Conservation (phyloP, 1,140 invertebrate species). For the Venustaconcha ellipsiformis region DNA sequence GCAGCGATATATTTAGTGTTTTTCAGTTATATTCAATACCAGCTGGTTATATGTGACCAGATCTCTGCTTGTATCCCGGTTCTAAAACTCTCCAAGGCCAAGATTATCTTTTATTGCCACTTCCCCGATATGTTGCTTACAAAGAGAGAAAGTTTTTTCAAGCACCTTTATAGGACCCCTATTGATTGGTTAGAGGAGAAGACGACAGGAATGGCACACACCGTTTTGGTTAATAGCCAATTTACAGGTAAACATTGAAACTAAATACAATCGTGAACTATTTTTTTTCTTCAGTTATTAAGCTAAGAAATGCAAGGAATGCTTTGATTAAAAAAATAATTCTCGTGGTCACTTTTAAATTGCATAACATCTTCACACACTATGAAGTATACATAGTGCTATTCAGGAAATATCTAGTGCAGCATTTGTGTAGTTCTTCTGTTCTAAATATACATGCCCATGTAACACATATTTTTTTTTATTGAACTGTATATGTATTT, state of each 20-base stretch:
- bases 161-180: conserved; percentile 87
- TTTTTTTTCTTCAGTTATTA: too few species aligned
- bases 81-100: conserved; percentile 68
- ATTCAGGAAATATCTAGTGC: too few species aligned
- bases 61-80: conserved; percentile 76
- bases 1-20: conserved; percentile 78
- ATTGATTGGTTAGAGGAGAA: conserved; percentile 93
- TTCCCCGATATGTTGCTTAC: conserved; percentile 93
- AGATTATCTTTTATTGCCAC: conserved; percentile 97
- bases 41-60: conserved; percentile 93
- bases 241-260: conserved; percentile 77
- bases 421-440: too few species aligned
- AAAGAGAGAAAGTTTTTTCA: conserved; percentile 68
- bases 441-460: too few species aligned
- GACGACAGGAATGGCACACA: conserved; percentile 88
- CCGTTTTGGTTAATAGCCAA: conserved; percentile 92
- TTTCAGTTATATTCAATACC: conserved; percentile 74
- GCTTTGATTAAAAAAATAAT: too few species aligned
- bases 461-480: too few species aligned
- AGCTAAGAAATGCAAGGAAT: too few species aligned
- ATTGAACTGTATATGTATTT: too few species aligned
- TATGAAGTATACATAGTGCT: too few species aligned
- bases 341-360: too few species aligned
- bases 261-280: background rate
- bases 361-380: too few species aligned